These are phyloP conservation scores for Zosterops japonicus DNA, from an alignment of 2,113 vertebrate genomes.

Conservation along the genomic window DNA sequence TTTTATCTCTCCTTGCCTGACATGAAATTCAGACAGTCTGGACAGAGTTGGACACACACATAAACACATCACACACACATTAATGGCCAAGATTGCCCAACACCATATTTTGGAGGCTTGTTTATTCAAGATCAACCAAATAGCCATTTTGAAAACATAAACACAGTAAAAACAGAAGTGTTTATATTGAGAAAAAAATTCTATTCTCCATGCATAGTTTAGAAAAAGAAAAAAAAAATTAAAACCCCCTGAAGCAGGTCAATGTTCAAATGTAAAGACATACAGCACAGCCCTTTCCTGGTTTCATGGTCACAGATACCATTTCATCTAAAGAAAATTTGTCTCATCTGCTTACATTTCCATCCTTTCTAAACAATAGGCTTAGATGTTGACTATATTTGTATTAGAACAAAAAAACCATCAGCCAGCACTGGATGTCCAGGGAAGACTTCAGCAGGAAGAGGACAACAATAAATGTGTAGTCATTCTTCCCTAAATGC, in stretches of 20 bases:
- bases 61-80: neutral
- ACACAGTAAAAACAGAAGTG: neutral
- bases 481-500: neutral
- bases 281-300: neutral
- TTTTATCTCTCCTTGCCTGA: neutral
- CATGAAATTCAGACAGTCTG: neutral
- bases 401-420: neutral
- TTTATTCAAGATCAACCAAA: neutral
- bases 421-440: neutral
- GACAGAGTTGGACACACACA: neutral
- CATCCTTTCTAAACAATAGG: neutral
- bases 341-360: neutral
- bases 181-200: neutral
- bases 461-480: neutral
- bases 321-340: neutral
- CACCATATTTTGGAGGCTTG: neutral
- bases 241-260: neutral
- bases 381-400: neutral
- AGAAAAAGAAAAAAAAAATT: neutral
- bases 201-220: neutral
- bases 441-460: neutral
- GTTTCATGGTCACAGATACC: neutral
- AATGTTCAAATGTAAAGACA: neutral
- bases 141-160: neutral
- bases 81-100: neutral